Evolutionary conservation across 2,797 vertebrate species (phyloP).

Genomic region (Cryptoblepharus egeriae): DNA sequence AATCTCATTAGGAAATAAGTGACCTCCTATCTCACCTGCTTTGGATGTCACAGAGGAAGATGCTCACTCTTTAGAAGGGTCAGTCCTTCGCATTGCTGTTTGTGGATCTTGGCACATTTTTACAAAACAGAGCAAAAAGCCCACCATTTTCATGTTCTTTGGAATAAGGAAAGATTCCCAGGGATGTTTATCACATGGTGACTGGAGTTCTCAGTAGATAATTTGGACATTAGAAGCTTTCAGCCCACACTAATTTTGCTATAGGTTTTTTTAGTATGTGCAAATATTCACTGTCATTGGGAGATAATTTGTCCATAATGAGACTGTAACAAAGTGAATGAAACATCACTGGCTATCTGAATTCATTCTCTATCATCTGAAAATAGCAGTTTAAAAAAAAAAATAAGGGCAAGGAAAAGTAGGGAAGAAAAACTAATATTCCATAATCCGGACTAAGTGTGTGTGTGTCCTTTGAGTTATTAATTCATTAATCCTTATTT

Average conservation of each 20-base stretch:
- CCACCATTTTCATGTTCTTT: not conserved
- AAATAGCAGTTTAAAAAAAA: not conserved
- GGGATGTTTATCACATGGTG: not conserved
- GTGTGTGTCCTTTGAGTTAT: no score
- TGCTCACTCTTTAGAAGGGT: not conserved
- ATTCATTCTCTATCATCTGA: not conserved
- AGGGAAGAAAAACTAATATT: not conserved
- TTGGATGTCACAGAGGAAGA: no score
- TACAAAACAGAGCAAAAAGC: not conserved
- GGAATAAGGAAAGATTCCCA: not conserved
- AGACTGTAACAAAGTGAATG: not conserved
- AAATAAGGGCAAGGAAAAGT: not conserved
- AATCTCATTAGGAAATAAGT: constrained; percentile 48
- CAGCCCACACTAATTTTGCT: constrained; percentile 2
- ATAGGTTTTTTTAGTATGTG: not conserved
- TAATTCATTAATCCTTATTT: no score
- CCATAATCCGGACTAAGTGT: not conserved
- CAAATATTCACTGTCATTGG: constrained; percentile 15
- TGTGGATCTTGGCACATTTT: not conserved
- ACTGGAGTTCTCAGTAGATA: not conserved
- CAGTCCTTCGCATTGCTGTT: not conserved
- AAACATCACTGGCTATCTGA: not conserved
- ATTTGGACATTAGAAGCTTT: constrained; percentile 5
- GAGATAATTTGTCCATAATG: constrained; percentile 8
- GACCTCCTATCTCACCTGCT: constrained; percentile 44